Evolutionary conservation across 2,797 vertebrate species (phyloP), one percentile per base, ranked within the genome.

Genomic region (Acanthornis magna): DNA sequence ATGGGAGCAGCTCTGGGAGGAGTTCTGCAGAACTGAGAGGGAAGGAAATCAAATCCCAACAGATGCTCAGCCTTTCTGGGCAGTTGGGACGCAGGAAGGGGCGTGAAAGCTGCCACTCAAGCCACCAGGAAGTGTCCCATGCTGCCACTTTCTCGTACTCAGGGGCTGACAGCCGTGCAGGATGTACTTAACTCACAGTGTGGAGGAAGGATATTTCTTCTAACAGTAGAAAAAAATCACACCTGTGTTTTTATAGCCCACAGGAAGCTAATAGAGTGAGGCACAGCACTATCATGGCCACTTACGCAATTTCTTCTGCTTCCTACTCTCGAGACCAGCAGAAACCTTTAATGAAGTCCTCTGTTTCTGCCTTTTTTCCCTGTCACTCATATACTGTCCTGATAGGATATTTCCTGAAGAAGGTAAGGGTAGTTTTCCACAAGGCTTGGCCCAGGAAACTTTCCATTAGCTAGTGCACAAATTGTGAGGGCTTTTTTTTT

Each of bases 271-370:
- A 42, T 2, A 53, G 65, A 47, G 25, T 58, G 54, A 93, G 51
- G 29, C 14, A 63, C 18, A 61, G 34, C 26, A 57, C 54, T 61
- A 30, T 22, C 29, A 26, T 11, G 57, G 34, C 7, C 32, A 55
- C 22, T 87, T 48, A 22, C 0, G 1, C 20, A 65, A 50, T 79
- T 88, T 82, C 74, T 85, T 78, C 36, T 55, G 10, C 30, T 68
- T 76, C 54, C 62, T 21, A 16, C 48, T 3, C 53, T 65, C 0
- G 0, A 84, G 54, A 87, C 10, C 8, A 48, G 23, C 7, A 83
- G 50, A 72, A 88, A 60, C 1, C 11, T 65, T 45, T 65, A 85
- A 80, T 13, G 18, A 60, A 82, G 30, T 16, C 30, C 8, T 71
- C 4, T 0, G 7, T 65, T 60, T 67, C 36, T 63, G 14, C 60